Base-by-base conservation (phyloP, 2,797 vertebrate genomes). In the Trachops cirrhosus region DNA sequence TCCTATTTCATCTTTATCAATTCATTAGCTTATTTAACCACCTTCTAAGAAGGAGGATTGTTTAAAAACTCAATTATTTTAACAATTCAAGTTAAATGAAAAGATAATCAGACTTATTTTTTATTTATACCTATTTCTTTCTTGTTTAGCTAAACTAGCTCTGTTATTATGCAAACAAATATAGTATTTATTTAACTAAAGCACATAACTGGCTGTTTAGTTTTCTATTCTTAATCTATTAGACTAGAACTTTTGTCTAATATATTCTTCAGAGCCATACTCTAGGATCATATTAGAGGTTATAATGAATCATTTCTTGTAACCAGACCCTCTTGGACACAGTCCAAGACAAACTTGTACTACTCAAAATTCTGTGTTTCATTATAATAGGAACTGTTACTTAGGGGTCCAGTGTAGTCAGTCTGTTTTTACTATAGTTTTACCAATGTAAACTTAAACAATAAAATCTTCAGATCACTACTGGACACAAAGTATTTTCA, bases 231-330 rank as follows among this genome's bases (percentile, higher is more conserved):
- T 90, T 86, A 87, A 62, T 80, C 71, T 78, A 57, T 50, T 94
- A 85, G 48, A 93, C 37, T 74, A 70, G 86, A 89, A 50, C 41
- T 29, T 97, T 83, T 24, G 9, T 73, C 68, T 87, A 96, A 89
- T 41, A 19, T 70, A 67, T 50, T 97, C 74, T 96, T 94, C 57
- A 73, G 70, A 95, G 46, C 41, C 59, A 93, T 90, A 68, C 39
- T 86, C 62, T 68, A 92, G 64, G 73, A 92, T 90, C 87, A 86
- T 59, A 73, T 93, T 93, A 80, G 85, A 91, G 82, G 68, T 90
- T 96, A 88, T 96, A 95, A 93, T 96, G 94, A 97, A 96, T 97
- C 95, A 93, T 71, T 93, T 96, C 67, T 96, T 95, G 86, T 96
- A 97, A 97, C 64, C 67, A 97, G 86, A 96, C 88, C 68, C 37